These are phyloP conservation scores for Apomyelois bistriatella DNA, from an alignment of 2,888 invertebrate species.

Conservation along the genomic window DNA sequence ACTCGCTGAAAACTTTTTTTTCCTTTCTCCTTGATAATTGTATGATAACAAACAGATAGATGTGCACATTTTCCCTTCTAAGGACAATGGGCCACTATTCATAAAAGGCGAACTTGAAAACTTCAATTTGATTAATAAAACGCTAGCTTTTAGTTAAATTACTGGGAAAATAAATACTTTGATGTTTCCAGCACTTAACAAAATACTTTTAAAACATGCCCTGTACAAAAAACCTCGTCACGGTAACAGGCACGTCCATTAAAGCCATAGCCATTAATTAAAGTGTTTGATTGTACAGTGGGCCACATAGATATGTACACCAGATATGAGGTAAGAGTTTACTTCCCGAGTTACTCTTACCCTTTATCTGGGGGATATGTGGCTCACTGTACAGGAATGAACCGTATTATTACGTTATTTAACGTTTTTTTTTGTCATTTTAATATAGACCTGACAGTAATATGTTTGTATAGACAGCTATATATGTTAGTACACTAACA, in stretches of 20 bases:
- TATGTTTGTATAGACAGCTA: too few relatives aligned
- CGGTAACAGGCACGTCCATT: not conserved
- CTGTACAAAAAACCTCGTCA: not conserved
- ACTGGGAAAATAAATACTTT: conserved; percentile 1
- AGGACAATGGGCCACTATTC: too few relatives aligned
- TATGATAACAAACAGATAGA: too few relatives aligned
- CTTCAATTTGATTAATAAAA: not conserved
- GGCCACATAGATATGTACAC: too few relatives aligned
- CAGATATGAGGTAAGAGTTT: too few relatives aligned
- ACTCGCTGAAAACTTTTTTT: too few relatives aligned
- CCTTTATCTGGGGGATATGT: too few relatives aligned
- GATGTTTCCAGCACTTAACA: not conserved
- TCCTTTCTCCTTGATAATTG: too few relatives aligned
- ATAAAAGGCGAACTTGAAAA: not conserved
- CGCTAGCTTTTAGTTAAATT: not conserved
- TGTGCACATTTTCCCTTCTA: too few relatives aligned
- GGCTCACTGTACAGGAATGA: not conserved
- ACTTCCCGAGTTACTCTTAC: too few relatives aligned
- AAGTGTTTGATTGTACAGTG: not conserved
- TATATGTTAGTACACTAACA: too few relatives aligned
- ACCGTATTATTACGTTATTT: not conserved
- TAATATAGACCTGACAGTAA: too few relatives aligned
- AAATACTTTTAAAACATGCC: conserved; percentile 1
- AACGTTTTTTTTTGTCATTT: not conserved
- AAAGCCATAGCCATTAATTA: conserved; percentile 2